Conservation (phyloP, 2,113 vertebrate species). For the Mugil cephalus region DNA sequence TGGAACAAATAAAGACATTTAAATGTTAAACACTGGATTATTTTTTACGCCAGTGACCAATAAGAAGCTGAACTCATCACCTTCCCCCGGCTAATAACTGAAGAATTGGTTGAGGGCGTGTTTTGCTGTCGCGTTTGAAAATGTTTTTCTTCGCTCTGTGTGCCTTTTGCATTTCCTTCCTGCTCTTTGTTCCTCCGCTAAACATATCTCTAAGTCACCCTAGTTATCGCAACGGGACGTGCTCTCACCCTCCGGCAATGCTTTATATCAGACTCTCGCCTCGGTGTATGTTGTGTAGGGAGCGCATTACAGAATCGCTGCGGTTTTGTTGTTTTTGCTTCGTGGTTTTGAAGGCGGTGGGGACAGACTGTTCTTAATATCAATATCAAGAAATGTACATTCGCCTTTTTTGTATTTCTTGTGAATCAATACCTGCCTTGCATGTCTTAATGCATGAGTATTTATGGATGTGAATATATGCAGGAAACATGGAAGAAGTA, state of each 20-base stretch:
- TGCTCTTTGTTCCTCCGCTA: constrained; percentile 75
- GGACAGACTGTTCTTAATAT: constrained; percentile 4
- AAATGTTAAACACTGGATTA: not conserved
- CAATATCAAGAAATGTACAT: not conserved
- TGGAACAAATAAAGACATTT: no score
- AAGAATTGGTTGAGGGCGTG: constrained; percentile 25
- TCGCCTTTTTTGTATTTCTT: constrained; percentile 16
- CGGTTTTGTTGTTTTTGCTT: constrained; percentile 35
- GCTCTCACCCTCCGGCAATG: constrained; percentile 61
- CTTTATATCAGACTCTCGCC: constrained; percentile 60
- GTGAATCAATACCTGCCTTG: constrained; percentile 34
- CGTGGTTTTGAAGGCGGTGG: constrained; percentile 1
- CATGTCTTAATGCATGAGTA: constrained; percentile 29
- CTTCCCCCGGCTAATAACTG: constrained; percentile 9
- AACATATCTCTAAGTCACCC: constrained; percentile 66
- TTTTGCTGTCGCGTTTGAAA: constrained; percentile 60
- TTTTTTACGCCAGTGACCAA: constrained; percentile 13
- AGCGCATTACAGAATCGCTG: constrained; percentile 30
- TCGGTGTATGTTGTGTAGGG: constrained; percentile 53
- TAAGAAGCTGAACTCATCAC: constrained; percentile 32
- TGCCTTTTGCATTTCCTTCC: constrained; percentile 75
- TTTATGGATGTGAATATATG: constrained; percentile 42
- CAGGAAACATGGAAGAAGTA: constrained; percentile 24
- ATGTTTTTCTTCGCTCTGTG: constrained; percentile 61
- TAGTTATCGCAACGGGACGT: constrained; percentile 68